Evolutionary conservation across 2,797 vertebrate genomes (phyloP), one percentile per base, ranked within the genome.

Genomic region (Pipistrellus nathusii): DNA sequence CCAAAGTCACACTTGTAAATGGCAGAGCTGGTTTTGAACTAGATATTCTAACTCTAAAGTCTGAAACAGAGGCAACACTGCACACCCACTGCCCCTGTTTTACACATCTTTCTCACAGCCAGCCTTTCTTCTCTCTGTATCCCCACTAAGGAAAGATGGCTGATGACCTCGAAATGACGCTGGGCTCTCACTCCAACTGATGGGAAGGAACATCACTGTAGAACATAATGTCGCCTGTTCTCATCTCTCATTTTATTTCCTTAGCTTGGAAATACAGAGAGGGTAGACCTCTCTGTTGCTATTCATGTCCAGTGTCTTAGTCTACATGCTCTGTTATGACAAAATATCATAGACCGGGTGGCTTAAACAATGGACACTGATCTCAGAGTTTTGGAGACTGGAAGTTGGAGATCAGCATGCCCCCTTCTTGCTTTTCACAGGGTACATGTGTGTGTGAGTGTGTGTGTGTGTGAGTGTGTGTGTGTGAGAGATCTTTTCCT

Each of bases 211-310:
- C 17, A 15, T 48, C 64, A 1, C 17, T 4, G 8, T 8, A n/a
- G 48, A 53, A 87, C 57, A 8, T 38, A 23, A 23, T 3, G 0
- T 20, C 15, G 7, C 51, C 68, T n/a, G 46, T 25, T 66, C 30
- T 44, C 4, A 4, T 13, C 18, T 71, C 30, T 62, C 44, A 41
- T 76, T 77, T 73, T 23, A 48, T 78, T 68, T 81, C 55, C 73
- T 85, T 64, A 32, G 38, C 30, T 82, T 87, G 18, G 32, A 95
- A 62, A 30, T 25, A 82, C 18, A 23, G 23, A 68, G 44, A 88
- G 25, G 55, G 14, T 41, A 76, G 17, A 21, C 10, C 44, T 85
- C 48, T 62, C 35, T 75, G 57, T 38, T n/a, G 38, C 46, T 51
- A 78, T 35, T n/a, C 12, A n/a, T 78, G 57, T 15, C 48, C 73